Evolutionary conservation across 2,113 vertebrate genomes (phyloP), one percentile per base, ranked within the genome.

Genomic region (Argyrosomus japonicus): DNA sequence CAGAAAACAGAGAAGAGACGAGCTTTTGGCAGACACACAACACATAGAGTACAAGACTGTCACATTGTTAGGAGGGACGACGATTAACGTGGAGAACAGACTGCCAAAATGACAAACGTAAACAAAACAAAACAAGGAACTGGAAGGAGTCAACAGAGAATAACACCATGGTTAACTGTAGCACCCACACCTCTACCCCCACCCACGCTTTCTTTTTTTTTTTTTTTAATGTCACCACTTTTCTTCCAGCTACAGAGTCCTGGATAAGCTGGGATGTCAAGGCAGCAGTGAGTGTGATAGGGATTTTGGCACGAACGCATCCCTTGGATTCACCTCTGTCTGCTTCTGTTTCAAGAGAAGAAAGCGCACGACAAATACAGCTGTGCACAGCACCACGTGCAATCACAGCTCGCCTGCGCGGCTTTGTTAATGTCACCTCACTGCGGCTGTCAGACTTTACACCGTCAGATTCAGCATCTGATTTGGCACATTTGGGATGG

Each of bases 1-100:
- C 97, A 97, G 93, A 95, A 92, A 97, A 97, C 95, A 97, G 90
- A 95, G 87, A 96, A 92, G 93, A 97, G 94, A 96, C 94, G 4
- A 92, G 95, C 92, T 79, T 77, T 93, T 93, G 94, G 93, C 95
- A 95, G 91, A 99, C 97, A 97, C 81, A 95, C 92, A 85, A 95
- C 92, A 95, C 70, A 92, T 73, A 95, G 91, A 91, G 94, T 95
- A 96, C 97, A 95, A 91, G 95, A 97, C 96, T 93, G 93, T 94
- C 94, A 96, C 92, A 88, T 69, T 62, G 74, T 92, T 78, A 67
- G 83, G 87, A 75, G 79, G 88, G 91, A 94, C 88, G 53, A 90
- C 81, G 72, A 87, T 77, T 64, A 92, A 89, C 91, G 89, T 64
- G 75, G 89, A 94, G 88, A 87, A 93, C 91, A 93, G 88, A 94